Conservation (phyloP, 1,140 invertebrate species). For the Arion vulgaris region DNA sequence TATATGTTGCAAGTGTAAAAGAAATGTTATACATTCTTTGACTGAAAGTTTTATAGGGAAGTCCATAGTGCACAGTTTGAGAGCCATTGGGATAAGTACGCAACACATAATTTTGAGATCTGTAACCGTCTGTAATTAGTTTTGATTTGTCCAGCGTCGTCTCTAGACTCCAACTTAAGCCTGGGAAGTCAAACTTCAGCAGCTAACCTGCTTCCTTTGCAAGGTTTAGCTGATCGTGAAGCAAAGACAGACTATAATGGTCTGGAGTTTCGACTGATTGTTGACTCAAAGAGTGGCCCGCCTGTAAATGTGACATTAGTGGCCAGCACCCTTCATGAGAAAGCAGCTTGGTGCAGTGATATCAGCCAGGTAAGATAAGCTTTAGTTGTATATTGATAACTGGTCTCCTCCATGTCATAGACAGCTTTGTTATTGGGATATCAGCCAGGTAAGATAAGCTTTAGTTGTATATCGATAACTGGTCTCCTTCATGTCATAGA, state of each 20-base stretch:
- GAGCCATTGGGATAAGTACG: too few species aligned
- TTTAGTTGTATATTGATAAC: too few species aligned
- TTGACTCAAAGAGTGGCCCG: constrained; percentile 76
- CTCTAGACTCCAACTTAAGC: constrained; percentile 66
- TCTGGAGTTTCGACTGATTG: constrained; percentile 89
- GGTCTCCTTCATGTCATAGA: too few species aligned
- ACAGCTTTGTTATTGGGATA: too few species aligned
- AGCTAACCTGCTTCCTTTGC: constrained; percentile 54
- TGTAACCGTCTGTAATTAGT: constrained; percentile 2
- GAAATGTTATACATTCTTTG: too few species aligned
- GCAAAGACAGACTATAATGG: constrained; percentile 78
- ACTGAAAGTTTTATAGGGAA: too few species aligned
- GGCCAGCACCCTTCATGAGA: constrained; percentile 88
- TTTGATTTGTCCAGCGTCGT: constrained; percentile 56
- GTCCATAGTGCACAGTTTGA: too few species aligned
- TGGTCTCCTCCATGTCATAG: too few species aligned
- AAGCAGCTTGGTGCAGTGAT: constrained; percentile 94
- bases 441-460: too few species aligned
- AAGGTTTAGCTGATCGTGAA: constrained; percentile 47
- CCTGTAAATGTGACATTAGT: constrained; percentile 83
- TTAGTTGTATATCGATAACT: too few species aligned
- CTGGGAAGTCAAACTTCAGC: constrained; percentile 61
- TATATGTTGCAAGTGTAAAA: too few species aligned
- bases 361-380: constrained; percentile 82
- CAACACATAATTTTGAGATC: neutral